Evolutionary conservation across 2,113 vertebrate genomes (phyloP).

Genomic region (Chloropsis hardwickii): DNA sequence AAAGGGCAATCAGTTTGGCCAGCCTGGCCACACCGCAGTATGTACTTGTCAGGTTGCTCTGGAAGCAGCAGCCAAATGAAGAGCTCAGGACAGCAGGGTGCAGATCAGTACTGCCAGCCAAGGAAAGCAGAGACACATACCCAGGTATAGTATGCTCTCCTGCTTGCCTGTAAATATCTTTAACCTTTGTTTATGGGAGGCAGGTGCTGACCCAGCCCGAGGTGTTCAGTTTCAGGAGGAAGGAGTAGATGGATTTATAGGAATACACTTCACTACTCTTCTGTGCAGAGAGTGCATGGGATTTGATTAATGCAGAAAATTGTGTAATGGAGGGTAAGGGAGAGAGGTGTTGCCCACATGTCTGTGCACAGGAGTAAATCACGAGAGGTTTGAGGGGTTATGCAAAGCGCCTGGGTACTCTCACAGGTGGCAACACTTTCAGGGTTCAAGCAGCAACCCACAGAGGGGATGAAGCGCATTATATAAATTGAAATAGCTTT

Average conservation of each 20-base stretch:
- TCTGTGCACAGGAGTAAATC: not conserved
- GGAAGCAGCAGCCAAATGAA: not conserved
- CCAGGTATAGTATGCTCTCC: not conserved
- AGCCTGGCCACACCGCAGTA: not conserved
- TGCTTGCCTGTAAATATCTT: not conserved
- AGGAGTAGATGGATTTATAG: not conserved
- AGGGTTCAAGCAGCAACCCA: not conserved
- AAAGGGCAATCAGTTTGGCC: not conserved
- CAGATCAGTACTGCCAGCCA: not conserved
- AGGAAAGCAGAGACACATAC: not conserved
- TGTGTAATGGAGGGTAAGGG: not conserved
- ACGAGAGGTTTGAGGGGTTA: accelerated
- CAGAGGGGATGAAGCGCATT: not conserved
- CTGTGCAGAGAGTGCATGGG: not conserved
- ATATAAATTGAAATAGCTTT: not conserved
- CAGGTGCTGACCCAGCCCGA: not conserved
- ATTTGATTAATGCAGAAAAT: not conserved
- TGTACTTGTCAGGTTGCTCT: not conserved
- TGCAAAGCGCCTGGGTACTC: accelerated
- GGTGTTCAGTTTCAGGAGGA: not conserved
- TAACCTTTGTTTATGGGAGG: not conserved
- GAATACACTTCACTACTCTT: not conserved
- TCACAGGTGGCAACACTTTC: not conserved
- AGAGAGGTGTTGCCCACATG: not conserved
- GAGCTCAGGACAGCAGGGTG: not conserved